Conservation (phyloP, 2,113 vertebrate species). For the Eidolon helvum region DNA sequence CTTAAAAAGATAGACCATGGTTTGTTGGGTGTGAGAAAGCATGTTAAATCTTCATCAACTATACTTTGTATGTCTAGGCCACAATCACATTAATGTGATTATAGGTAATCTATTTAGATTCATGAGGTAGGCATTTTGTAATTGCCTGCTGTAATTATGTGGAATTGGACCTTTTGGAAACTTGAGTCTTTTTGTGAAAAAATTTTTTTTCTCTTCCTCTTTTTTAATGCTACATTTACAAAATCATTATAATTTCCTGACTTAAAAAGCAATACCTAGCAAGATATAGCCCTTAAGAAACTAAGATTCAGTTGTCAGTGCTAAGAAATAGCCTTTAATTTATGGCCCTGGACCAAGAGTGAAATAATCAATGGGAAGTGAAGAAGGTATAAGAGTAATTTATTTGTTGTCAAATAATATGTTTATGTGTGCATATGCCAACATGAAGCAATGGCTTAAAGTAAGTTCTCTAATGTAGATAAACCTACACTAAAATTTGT, state of each 20-base stretch:
- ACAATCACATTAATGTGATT: constrained; percentile 18
- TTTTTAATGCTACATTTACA: constrained; percentile 1
- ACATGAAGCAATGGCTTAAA: neutral
- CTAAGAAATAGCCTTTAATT: constrained; percentile 45
- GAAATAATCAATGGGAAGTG: constrained; percentile 7
- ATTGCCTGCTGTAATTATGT: constrained; percentile 54
- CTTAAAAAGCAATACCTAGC: constrained; percentile 32
- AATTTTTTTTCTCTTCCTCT: neutral
- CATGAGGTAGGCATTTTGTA: constrained; percentile 2
- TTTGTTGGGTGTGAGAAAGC: neutral
- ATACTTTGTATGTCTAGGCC: neutral
- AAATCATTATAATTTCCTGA: constrained; percentile 38
- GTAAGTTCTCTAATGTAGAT: neutral
- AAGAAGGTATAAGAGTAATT: neutral
- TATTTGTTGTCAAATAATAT: constrained; percentile 31
- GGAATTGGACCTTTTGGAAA: constrained; percentile 35
- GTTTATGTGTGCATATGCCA: neutral
- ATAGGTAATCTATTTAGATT: constrained; percentile 40
- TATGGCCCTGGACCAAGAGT: neutral
- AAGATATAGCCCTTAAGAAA: neutral
- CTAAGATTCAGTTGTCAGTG: neutral
- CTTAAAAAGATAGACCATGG: neutral
- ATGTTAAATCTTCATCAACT: constrained; percentile 20
- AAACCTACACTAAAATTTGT: neutral
- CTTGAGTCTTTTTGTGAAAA: constrained; percentile 15